phyloP scores from a whole-genome alignment of 2,113 vertebrate genomes.

The Herpetotheres cachinnans region DNA sequence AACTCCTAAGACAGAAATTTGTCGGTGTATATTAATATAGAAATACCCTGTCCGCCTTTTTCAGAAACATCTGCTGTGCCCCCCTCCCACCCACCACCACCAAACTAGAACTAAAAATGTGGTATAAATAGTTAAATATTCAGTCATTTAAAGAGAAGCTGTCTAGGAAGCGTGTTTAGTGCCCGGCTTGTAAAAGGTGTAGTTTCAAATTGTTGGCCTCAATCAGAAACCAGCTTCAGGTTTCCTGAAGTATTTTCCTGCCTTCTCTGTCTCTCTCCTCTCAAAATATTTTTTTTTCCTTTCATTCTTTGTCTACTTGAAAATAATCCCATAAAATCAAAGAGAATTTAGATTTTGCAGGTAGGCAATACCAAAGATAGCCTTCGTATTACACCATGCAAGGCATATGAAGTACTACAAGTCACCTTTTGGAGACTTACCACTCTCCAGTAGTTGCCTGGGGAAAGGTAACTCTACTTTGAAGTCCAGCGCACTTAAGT shows the following conservation, averaged over 20 bases:
- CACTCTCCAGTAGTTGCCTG: not conserved
- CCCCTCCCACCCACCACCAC: not conserved
- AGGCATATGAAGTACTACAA: not conserved
- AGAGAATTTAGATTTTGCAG: not conserved
- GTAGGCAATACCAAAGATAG: not conserved
- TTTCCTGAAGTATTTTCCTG: not conserved
- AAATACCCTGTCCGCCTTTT: not conserved
- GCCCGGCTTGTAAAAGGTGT: not conserved
- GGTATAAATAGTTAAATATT: not conserved
- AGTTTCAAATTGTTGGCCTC: not conserved
- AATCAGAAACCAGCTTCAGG: not conserved
- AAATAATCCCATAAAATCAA: not conserved
- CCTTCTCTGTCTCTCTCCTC: not conserved
- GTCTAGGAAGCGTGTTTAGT: not conserved
- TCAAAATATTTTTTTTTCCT: not conserved
- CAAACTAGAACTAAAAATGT: not conserved
- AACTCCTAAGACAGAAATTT: not conserved
- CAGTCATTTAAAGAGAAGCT: not conserved
- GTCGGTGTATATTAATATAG: not conserved
- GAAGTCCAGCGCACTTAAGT: not conserved
- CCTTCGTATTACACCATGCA: not conserved
- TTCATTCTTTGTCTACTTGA: not conserved
- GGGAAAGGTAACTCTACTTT: not conserved
- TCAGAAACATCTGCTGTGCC: not conserved
- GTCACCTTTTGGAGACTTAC: not conserved